These are phyloP conservation scores for Neopipo cinnamomea DNA, from an alignment of 2,113 vertebrate species.

Conservation along the genomic window DNA sequence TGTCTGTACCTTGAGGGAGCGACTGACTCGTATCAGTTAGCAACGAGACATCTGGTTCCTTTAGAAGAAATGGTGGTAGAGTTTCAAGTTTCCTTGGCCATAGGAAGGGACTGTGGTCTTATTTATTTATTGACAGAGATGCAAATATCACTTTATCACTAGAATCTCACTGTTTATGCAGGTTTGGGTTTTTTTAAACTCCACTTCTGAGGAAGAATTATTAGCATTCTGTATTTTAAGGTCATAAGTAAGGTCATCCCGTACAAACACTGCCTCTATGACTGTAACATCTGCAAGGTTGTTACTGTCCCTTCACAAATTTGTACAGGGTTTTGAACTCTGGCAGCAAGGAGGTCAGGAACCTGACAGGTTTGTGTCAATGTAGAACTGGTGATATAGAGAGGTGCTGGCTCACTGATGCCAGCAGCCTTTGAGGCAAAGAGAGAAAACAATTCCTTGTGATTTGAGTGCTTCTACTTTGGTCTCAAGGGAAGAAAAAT, in stretches of 20 bases:
- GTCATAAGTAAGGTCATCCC: background rate
- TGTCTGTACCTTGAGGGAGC: background rate
- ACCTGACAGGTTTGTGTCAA: fast-evolving
- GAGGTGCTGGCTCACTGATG: background rate
- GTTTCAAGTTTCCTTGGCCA: background rate
- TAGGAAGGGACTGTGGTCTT: background rate
- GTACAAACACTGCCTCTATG: background rate
- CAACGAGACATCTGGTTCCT: background rate
- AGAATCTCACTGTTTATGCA: background rate
- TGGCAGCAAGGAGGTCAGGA: background rate
- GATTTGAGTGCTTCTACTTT: background rate
- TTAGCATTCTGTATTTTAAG: background rate
- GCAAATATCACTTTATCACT: background rate
- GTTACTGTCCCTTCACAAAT: background rate
- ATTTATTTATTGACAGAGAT: background rate
- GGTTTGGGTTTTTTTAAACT: background rate
- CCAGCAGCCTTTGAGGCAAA: background rate
- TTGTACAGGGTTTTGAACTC: background rate
- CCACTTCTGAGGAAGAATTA: background rate
- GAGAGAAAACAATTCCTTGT: background rate
- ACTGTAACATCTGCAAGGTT: background rate
- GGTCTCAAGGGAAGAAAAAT: background rate
- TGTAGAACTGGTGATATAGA: background rate
- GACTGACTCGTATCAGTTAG: background rate
- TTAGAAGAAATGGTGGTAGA: background rate